These are phyloP conservation scores for Nomada fucata DNA, from an alignment of 2,888 invertebrate species.

Conservation along the genomic window DNA sequence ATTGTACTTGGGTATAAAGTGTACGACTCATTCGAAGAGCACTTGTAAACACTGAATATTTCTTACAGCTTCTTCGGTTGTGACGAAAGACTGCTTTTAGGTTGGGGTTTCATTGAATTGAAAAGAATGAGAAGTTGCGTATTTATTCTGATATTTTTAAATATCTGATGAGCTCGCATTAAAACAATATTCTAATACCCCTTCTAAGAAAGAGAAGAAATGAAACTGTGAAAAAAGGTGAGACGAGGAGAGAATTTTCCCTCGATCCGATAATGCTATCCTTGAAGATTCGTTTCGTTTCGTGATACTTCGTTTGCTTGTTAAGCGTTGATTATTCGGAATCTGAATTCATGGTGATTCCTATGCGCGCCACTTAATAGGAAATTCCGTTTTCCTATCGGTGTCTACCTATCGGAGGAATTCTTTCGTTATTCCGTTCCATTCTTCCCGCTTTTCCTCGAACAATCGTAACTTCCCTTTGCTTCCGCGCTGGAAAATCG, in stretches of 20 bases:
- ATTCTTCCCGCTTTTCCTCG: conserved; percentile 4
- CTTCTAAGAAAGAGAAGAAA: too few species aligned
- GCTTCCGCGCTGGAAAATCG: conserved; percentile 35
- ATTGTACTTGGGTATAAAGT: too few species aligned
- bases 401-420: conserved; percentile 30
- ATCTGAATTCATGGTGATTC: conserved; percentile 40
- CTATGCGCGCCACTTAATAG: conserved; percentile 49
- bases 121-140: not conserved
- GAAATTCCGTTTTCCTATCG: conserved; percentile 54
- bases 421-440: conserved; percentile 40
- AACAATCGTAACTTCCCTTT: conserved; percentile 35
- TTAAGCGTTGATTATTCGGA: conserved; percentile 38
- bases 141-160: too few species aligned
- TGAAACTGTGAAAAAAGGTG: not conserved
- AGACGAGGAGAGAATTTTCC: not conserved
- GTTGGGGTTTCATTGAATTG: not conserved
- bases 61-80: too few species aligned
- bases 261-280: not conserved
- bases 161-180: too few species aligned
- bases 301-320: conserved; percentile 34
- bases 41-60: too few species aligned
- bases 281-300: conserved; percentile 15
- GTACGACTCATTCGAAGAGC: too few species aligned
- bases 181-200: too few species aligned
- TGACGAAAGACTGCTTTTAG: too few species aligned